Evolutionary conservation across 2,113 vertebrate genomes (phyloP).

Genomic region (Myiopsitta monachus): DNA sequence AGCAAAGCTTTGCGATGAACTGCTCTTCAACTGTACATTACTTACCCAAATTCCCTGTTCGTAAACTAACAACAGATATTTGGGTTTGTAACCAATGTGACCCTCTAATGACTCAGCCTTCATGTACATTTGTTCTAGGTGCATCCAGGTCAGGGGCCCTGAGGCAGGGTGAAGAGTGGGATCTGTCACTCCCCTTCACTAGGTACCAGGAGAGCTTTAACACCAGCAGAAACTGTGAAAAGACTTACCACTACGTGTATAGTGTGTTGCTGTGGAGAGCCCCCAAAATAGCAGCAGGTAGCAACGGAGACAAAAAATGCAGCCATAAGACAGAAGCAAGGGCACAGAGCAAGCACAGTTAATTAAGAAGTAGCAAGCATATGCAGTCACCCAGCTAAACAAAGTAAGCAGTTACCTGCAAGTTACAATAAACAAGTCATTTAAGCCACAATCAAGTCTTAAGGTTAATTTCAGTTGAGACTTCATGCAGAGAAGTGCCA

Average conservation of each 20-base stretch:
- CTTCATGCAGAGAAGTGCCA: not conserved
- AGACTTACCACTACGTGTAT: constrained; percentile 99
- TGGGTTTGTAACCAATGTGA: not conserved
- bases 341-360: constrained; percentile 72
- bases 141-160: not conserved
- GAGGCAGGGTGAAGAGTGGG: not conserved
- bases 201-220: constrained; percentile 54
- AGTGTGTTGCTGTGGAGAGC: constrained; percentile 96
- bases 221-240: constrained; percentile 71
- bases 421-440: not conserved
- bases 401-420: constrained; percentile 34
- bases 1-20: not conserved
- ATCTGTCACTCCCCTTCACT: constrained; percentile 7
- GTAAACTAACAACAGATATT: not conserved
- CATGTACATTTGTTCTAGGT: not conserved
- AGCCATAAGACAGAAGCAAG: constrained; percentile 81
- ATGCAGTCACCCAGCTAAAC: constrained; percentile 53
- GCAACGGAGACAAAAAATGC: constrained; percentile 87
- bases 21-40: not conserved
- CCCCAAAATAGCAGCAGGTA: constrained; percentile 89
- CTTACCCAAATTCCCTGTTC: not conserved
- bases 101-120: not conserved
- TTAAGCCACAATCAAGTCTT: not conserved
- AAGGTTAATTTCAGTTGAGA: not conserved
- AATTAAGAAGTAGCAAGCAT: constrained; percentile 60